Conservation (phyloP, 2,113 vertebrate species). For the Todiramphus chloris region DNA sequence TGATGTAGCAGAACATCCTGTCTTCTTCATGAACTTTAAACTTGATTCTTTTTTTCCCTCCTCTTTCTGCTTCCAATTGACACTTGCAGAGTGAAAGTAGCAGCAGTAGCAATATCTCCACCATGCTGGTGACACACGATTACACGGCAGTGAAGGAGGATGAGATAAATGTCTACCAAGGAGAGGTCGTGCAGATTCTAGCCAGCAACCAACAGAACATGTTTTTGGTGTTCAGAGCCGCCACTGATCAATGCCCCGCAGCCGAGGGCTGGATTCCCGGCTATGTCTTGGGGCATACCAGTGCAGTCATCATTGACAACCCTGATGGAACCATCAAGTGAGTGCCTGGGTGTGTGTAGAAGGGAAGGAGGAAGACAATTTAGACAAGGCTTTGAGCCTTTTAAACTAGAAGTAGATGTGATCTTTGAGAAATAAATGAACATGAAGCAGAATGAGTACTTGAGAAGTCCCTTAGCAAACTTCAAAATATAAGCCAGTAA, state of each 20-base stretch:
- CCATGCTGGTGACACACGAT: conserved; percentile 99
- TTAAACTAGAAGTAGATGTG: neutral
- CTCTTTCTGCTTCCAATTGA: conserved; percentile 3
- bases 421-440: neutral
- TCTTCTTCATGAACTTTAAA: neutral
- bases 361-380: neutral
- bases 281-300: conserved; percentile 97
- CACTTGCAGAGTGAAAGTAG: conserved; percentile 95
- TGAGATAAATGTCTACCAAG: conserved; percentile 98
- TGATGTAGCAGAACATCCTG: neutral
- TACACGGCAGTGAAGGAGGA: conserved; percentile 99
- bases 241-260: conserved; percentile 96
- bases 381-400: neutral
- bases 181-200: conserved; percentile 98
- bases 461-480: neutral
- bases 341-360: conserved; percentile 28
- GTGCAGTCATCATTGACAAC: conserved; percentile 88
- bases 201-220: conserved; percentile 99
- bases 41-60: neutral
- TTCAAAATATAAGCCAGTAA: neutral
- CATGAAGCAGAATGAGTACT: neutral
- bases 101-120: conserved; percentile 99
- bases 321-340: conserved; percentile 95
- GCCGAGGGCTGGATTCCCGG: conserved; percentile 99
- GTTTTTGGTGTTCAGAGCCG: conserved; percentile 99